Percentiles rank a stretch among this genome's conserved stretches.
These are phyloP conservation scores for Marmota monax DNA, from an alignment of 2,113 vertebrate species.

Conservation along the genomic window DNA sequence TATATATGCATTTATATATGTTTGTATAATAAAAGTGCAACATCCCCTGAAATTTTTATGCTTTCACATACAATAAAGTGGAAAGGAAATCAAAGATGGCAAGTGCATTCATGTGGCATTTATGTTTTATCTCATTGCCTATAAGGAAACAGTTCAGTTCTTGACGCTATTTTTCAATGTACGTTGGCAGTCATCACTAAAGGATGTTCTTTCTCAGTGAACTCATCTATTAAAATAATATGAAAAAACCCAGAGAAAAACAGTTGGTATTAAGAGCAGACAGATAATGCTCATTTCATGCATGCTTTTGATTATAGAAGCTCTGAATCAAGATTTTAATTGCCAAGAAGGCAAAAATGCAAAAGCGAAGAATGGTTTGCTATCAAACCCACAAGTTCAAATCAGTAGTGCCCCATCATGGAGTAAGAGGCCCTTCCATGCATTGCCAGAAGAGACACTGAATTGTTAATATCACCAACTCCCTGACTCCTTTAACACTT, in stretches of 20 bases:
- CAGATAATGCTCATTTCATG: neutral
- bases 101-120: neutral
- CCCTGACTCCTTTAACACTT: constrained; percentile 66
- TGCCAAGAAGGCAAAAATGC: constrained; percentile 25
- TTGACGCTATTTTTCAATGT: neutral
- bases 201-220: neutral
- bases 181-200: neutral
- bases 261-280: neutral
- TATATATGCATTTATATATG: neutral
- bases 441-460: constrained; percentile 38
- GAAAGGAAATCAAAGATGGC: neutral
- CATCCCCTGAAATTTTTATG: neutral
- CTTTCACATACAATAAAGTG: neutral
- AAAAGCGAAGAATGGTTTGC: neutral
- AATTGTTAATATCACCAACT: constrained; percentile 59
- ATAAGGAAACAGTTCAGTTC: neutral
- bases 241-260: neutral
- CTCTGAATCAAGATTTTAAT: neutral
- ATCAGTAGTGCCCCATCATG: neutral
- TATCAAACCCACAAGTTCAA: constrained; percentile 1
- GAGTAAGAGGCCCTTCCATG: neutral
- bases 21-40: neutral
- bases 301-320: constrained; percentile 12
- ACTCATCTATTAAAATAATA: constrained; percentile 21
- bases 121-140: neutral